These are phyloP conservation scores for Brachyistius frenatus DNA, from an alignment of 2,113 vertebrate species.

Conservation along the genomic window DNA sequence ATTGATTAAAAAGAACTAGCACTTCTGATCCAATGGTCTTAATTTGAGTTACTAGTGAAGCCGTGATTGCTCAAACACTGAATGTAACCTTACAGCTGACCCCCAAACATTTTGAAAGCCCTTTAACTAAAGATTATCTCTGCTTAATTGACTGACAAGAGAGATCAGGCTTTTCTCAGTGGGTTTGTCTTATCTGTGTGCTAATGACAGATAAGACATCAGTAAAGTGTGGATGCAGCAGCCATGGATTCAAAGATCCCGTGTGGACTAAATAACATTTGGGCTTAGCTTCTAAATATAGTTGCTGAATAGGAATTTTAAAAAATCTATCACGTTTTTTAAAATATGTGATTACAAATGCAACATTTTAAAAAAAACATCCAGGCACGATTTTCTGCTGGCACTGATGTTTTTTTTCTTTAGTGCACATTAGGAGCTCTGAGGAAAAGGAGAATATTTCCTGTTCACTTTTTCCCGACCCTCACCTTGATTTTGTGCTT, in stretches of 20 bases:
- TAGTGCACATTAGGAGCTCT: background rate
- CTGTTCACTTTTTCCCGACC: background rate
- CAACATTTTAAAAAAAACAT: background rate
- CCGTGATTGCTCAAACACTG: background rate
- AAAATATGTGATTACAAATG: background rate
- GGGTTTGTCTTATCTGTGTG: conserved; percentile 3
- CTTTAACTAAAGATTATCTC: conserved; percentile 26
- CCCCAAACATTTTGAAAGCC: background rate
- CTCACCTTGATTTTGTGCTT: conserved; percentile 59
- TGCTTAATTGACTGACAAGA: conserved; percentile 18
- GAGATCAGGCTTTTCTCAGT: conserved; percentile 13
- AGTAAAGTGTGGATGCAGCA: no score
- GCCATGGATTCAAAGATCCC: no score
- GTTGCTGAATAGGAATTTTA: background rate
- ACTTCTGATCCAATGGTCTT: background rate
- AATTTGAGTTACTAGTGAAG: background rate
- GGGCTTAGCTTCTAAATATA: no score
- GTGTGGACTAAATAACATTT: background rate
- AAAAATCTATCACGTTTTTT: background rate
- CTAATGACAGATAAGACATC: no score
- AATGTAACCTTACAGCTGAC: background rate
- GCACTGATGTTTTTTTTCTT: background rate
- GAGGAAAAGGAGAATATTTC: conserved; percentile 18
- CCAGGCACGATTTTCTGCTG: background rate
- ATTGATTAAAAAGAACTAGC: background rate